Evolutionary conservation across 2,113 vertebrate genomes (phyloP), one percentile per base, ranked within the genome.

Genomic region (Albula goreensis): DNA sequence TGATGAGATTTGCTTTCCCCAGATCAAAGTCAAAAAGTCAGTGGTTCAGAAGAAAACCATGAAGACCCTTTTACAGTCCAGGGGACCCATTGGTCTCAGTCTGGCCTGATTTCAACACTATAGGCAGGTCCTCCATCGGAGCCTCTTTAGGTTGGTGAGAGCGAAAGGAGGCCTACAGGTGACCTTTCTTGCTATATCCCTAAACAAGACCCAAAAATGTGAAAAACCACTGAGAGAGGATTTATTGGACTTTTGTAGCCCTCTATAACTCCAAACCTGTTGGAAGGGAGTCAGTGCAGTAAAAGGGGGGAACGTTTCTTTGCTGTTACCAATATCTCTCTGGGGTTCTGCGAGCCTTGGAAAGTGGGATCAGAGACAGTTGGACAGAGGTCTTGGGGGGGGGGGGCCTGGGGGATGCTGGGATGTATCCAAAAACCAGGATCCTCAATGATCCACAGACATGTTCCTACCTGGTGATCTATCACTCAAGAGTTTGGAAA

Each of bases 271-370:
- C 74, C 81, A 79, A 63, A 84, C 78, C 50, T 77, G 83, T 74
- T 90, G 89, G 90, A 89, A 51, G 66, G 8, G 87, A 82, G 50
- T 83, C 78, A 8, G n/a, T 41, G 15, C 82, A 85, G 86, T 87
- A 87, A 89, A 88, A 53, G 74, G 80, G 52, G 87, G 87, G 80
- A 89, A 88, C 78, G 85, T 85, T 88, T 89, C 82, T 89, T 86
- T 60, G 86, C 86, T 51, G 41, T 63, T 63, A 80, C 53, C 77
- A 57, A 80, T 63, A 79, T 83, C 63, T 87, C 85, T 85, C 85
- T 49, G 70, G 85, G 84, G 86, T 51, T 78, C 53, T 83, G 49
- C 83, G 25, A 87, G 88, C 78, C 60, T 87, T 83, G 83, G 89
- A 90, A 90, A 88, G 78, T 74, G 66, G 66, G 66, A 74, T 74